Base-by-base conservation (phyloP, 2,797 vertebrate species). In the Cygnus olor region DNA sequence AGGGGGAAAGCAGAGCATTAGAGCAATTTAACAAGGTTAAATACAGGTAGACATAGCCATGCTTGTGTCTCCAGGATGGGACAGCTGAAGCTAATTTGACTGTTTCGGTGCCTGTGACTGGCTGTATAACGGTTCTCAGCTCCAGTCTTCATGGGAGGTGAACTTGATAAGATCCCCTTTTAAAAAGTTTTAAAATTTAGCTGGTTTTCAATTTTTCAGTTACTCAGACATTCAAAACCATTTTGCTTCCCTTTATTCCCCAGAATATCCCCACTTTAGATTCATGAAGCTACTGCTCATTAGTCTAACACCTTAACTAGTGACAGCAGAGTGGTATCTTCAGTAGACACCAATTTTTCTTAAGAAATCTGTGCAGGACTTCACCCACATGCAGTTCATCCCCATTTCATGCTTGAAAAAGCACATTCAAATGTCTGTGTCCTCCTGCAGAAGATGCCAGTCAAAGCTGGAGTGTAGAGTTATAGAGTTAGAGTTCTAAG, bases 321-420 rank as follows among this genome's bases (percentile, higher is more conserved):
- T n/a, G 28, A 25, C 28, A 69, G n/a, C 2, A 11, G 66, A 65
- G 24, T 22, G 28, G 28, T 56, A 78, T 54, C 11, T 74, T 17
- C 24, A 54, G 10, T 28, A 72, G 54, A 49, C 57, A 28, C 11
- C 28, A 2, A 28, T 72, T 65, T 80, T 49, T 78, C 24, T 57
- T 12, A 20, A 81, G 57, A 38, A 88, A 11, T 22, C 32, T 51
- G 9, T 68, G 40, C 11, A 38, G 24, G 28, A 53, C 24, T 45
- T 93, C 10, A 54, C 53, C 11, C 20, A 38, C n/a, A 22, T 1
- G 1, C 6, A 32, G 38, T 40, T 34, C 15, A 32, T 24, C 6
- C 32, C 6, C 0, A 0, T 61, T 47, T 85, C 42, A 17, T 20
- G 10, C 21, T 32, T 0, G 0, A 63, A 58, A 27, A 7, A 13